Base-by-base conservation (phyloP, 2,797 vertebrate genomes). In the Hippocampus kuda region DNA sequence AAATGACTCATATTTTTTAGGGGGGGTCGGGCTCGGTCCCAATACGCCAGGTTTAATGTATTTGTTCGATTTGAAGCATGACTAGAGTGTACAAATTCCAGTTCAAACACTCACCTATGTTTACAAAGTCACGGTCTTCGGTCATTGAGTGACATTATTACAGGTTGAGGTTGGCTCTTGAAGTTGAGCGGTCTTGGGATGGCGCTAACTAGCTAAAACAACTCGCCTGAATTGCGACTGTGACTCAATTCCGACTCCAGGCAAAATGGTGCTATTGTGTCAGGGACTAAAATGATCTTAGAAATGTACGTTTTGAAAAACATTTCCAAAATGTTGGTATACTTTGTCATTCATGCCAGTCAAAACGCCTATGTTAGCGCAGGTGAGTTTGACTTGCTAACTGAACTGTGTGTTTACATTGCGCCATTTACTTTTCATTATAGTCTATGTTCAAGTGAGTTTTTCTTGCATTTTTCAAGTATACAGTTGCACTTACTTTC, bases 31-130 rank as follows among this genome's bases (percentile, higher is more conserved):
- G 48, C 48, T 49, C 16, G 13, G 48, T 20, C 48, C 5, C 15
- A 18, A 49, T 16, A 59, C 53, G 48, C 65, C 54, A 75, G 72
- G 16, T 49, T 49, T 18, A 49, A 18, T 49, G 8, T 53, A 53
- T 53, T 53, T n/a, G 51, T 53, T 53, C 3, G 51, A n/a, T 53
- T 49, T 22, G 7, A 53, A 53, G 51, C 9, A 9, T 53, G 20
- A 53, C 49, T 6, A 7, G 5, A 53, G 51, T 1, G 22, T 53
- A 5, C 6, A 53, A 9, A 22, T 53, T n/a, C 49, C 46, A 48
- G 15, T 18, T 48, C 46, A 49, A 18, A 49, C 16, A 49, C 15
- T 49, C 48, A 49, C 48, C 48, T 49, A 11, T 49, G 48, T 49
- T 49, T 49, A 49, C 48, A 49, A 49, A 49, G 13, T 53, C 51